Evolutionary conservation across 2,888 invertebrate species (phyloP).

Genomic region (Eledona agricola): DNA sequence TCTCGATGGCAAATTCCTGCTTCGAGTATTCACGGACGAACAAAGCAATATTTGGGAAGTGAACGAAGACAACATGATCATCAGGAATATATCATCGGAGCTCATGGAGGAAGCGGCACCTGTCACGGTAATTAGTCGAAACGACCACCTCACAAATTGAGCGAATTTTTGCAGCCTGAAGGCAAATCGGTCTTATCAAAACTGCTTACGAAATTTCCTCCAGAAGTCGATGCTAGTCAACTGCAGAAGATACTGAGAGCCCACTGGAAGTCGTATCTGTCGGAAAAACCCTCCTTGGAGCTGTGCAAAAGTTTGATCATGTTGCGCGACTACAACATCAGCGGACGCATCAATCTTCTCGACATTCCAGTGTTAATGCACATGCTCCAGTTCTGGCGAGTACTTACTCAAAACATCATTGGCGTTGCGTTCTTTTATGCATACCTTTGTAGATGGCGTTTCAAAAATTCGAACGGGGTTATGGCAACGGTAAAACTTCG

Average conservation of each 20-base stretch:
- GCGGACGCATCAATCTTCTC: constrained; percentile 69
- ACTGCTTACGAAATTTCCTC: constrained; percentile 66
- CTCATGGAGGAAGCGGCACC: constrained; percentile 67
- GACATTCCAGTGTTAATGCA: constrained; percentile 72
- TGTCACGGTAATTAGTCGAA: constrained; percentile 62
- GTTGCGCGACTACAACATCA: constrained; percentile 72
- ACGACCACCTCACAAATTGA: constrained; percentile 3
- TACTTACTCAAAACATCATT: constrained; percentile 47
- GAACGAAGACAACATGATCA: constrained; percentile 78
- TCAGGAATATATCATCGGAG: constrained; percentile 71
- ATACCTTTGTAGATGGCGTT: constrained; percentile 66
- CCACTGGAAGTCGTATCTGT: constrained; percentile 68
- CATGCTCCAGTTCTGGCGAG: constrained; percentile 73
- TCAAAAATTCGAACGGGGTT: constrained; percentile 67
- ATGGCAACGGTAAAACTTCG: constrained; percentile 67
- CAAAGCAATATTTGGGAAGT: constrained; percentile 81
- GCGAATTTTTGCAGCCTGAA: constrained; percentile 63
- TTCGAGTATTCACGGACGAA: constrained; percentile 76
- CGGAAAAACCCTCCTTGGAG: constrained; percentile 71
- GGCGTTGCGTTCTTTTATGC: too few relatives aligned
- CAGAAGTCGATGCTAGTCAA: constrained; percentile 70
- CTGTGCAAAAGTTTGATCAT: constrained; percentile 75
- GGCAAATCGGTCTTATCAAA: constrained; percentile 65
- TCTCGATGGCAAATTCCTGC: constrained; percentile 75
- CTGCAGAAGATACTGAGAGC: constrained; percentile 69